Percentiles rank a stretch among this genome's conserved stretches.
Evolutionary conservation across 2,888 invertebrate species (phyloP).

Genomic region (Aleiodes leptofemur): DNA sequence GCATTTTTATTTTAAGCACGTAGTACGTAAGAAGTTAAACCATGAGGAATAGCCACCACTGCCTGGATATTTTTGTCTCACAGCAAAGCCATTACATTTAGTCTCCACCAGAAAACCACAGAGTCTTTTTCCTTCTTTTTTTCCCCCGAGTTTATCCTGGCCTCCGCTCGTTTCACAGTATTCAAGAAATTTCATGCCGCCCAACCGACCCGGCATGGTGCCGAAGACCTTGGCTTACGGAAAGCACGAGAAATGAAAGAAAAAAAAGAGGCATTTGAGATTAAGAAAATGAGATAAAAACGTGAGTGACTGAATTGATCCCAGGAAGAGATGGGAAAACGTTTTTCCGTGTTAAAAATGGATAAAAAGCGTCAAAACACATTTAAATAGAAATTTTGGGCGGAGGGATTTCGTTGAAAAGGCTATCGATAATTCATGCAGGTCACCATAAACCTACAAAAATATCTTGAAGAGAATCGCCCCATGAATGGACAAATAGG

Average conservation of each 20-base stretch:
- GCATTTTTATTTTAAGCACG: slow-evolving; percentile 21
- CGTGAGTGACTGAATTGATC: slow-evolving; percentile 23
- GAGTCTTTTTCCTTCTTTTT: neutral
- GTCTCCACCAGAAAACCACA: slow-evolving; percentile 17
- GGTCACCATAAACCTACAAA: neutral
- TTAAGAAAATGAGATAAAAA: slow-evolving; percentile 4
- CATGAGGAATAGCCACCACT: slow-evolving; percentile 20
- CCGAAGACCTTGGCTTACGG: neutral
- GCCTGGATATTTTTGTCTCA: slow-evolving; percentile 26
- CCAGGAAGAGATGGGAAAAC: neutral
- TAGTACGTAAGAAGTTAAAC: slow-evolving; percentile 7
- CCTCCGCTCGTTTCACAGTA: slow-evolving; percentile 22
- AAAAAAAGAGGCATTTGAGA: neutral
- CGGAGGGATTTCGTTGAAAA: no score
- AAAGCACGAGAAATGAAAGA: neutral
- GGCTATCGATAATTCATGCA: slow-evolving; percentile 12
- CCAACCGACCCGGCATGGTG: neutral
- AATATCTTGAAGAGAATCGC: no score
- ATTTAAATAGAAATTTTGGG: neutral
- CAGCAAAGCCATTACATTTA: slow-evolving; percentile 21
- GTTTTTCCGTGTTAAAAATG: slow-evolving; percentile 12
- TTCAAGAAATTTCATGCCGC: slow-evolving; percentile 17
- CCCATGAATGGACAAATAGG: no score
- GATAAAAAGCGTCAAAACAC: neutral
- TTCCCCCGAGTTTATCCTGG: no score